A percentile compares a stretch with the other conserved stretches of the same genome.
Evolutionary conservation across 2,797 vertebrate species (phyloP).

Genomic region (Helarctos malayanus): DNA sequence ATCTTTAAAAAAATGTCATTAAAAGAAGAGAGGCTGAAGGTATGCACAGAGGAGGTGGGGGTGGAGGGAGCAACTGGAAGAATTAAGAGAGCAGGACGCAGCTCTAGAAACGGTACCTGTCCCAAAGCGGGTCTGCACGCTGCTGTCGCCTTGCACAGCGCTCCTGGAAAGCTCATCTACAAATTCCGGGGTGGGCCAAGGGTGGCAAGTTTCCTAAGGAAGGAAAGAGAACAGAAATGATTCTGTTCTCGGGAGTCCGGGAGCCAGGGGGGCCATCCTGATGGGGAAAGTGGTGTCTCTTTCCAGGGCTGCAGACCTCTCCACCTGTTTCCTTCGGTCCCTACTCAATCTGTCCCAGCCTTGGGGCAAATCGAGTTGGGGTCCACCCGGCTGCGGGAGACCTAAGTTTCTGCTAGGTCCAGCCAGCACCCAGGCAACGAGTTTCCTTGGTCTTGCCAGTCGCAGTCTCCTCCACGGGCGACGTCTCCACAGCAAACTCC

Average conservation of each 20-base stretch:
- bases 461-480: not conserved
- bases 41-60: not conserved
- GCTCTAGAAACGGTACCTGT: not conserved
- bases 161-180: slow-evolving; percentile 25
- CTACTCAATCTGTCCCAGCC: not conserved
- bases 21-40: not conserved
- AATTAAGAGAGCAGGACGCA: not conserved
- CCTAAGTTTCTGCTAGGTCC: not conserved
- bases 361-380: not conserved
- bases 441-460: not conserved
- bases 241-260: not conserved
- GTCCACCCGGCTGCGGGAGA: not conserved
- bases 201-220: not conserved
- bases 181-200: not conserved
- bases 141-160: not conserved
- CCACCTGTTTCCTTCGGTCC: not conserved
- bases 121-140: not conserved
- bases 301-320: not conserved
- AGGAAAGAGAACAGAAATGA: not conserved
- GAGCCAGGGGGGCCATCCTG: not conserved
- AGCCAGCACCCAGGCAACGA: not conserved
- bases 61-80: not conserved
- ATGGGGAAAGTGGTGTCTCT: not conserved
- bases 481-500: not conserved
- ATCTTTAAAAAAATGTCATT: not conserved